Evolutionary conservation across 2,888 invertebrate species (phyloP).

Genomic region (Tachina fera): DNA sequence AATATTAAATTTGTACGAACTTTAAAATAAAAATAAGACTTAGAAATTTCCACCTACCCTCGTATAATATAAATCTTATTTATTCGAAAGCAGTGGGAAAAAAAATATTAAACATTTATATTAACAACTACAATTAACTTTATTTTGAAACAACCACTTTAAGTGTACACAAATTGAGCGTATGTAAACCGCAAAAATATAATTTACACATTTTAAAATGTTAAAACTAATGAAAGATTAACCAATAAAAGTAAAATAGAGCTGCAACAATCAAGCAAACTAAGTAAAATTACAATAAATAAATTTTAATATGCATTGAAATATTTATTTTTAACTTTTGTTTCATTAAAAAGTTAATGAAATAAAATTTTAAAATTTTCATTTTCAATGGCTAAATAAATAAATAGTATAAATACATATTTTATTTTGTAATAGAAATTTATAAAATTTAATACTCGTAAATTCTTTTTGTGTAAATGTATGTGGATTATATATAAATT

Average conservation of each 20-base stretch:
- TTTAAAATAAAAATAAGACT: too few relatives aligned
- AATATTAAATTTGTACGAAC: too few relatives aligned
- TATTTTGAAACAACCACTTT: conserved; percentile 55
- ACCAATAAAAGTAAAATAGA: conserved; percentile 33
- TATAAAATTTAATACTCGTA: neutral
- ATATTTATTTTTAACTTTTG: neutral
- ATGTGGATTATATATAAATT: too few relatives aligned
- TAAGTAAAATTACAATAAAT: conserved; percentile 12
- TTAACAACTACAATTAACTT: conserved; percentile 53
- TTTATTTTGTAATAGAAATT: neutral
- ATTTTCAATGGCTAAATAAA: conserved; percentile 17
- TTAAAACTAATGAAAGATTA: conserved; percentile 24
- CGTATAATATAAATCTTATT: neutral
- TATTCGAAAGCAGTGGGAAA: neutral
- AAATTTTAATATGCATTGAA: neutral
- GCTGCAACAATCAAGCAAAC: conserved; percentile 1
- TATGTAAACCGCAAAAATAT: conserved; percentile 56
- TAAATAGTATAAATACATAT: too few relatives aligned
- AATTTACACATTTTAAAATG: conserved; percentile 40
- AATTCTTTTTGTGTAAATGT: neutral
- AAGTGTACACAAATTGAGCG: conserved; percentile 58
- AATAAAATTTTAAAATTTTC: neutral
- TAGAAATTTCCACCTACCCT: neutral
- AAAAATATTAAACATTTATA: conserved; percentile 10
- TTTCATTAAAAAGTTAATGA: conserved; percentile 17